A percentile compares a stretch with the other conserved stretches of the same genome.
These are phyloP conservation scores for Halichoerus grypus DNA, from an alignment of 2,113 vertebrate species.

Conservation along the genomic window DNA sequence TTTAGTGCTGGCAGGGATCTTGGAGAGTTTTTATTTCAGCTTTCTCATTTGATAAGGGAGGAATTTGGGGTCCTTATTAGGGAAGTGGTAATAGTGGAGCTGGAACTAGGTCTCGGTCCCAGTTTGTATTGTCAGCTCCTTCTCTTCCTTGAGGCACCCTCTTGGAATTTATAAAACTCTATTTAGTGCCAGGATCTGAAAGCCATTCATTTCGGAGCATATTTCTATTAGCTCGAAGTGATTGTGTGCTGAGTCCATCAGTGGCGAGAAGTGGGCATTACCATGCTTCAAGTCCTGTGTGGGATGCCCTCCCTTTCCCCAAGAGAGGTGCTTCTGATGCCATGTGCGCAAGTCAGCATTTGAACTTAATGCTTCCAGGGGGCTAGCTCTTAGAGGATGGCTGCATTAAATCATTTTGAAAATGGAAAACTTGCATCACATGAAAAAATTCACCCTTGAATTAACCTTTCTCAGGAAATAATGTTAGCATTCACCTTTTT, in stretches of 20 bases:
- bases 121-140: not conserved
- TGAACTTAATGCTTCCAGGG: constrained; percentile 4
- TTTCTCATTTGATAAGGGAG: not conserved
- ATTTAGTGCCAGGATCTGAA: not conserved
- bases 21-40: constrained; percentile 52
- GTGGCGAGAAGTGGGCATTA: not conserved
- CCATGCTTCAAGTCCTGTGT: not conserved
- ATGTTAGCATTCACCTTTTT: not conserved
- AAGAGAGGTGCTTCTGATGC: not conserved
- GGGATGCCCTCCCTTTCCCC: not conserved
- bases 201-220: not conserved
- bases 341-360: not conserved
- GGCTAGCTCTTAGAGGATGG: not conserved
- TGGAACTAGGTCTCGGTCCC: not conserved
- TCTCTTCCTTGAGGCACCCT: not conserved
- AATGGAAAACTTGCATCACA: not conserved
- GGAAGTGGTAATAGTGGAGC: not conserved
- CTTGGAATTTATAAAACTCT: not conserved
- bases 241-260: not conserved
- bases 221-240: not conserved
- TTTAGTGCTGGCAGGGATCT: constrained; percentile 50
- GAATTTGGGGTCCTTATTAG: not conserved
- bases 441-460: constrained; percentile 6
- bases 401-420: not conserved
- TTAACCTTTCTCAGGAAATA: not conserved